Base-by-base conservation (phyloP, 2,113 vertebrate genomes). In the Gymnocephalus cernua region DNA sequence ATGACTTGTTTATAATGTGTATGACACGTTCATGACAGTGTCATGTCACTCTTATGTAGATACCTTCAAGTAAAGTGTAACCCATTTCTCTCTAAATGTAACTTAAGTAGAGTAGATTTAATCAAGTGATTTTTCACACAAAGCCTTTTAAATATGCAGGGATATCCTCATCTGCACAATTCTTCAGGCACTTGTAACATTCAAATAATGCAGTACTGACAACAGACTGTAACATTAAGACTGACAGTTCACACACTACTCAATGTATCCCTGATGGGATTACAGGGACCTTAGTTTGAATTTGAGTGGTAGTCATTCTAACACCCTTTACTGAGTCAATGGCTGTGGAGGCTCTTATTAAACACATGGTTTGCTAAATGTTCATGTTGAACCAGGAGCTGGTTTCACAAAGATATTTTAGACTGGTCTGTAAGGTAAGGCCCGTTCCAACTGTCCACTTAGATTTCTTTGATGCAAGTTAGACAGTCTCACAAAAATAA, bases 131-230 rank as follows among this genome's bases (percentile, higher is more conserved):
- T 87, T 87, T 76, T 54, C 75, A 88, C 80, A 81, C 64, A 83
- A 85, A 87, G 65, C 87, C 73, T 88, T 89, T 86, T 87, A 82
- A 89, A 88, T 88, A 82, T 86, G 80, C 77, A 80, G 66, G 64
- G 74, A 86, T 82, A 75, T 86, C 47, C 69, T 80, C 91, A 91
- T 91, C 27, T 45, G 83, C 73, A 91, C 86, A 86, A 82, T 86
- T 92, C 81, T 89, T 88, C 85, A 95, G 94, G 94, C 94, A 95
- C 94, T 95, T 94, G 86, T 88, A 91, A 91, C 88, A 89, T 92
- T 93, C 78, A 88, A 84, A 90, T 64, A 85, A 83, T 92, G 93
- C 91, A 91, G 88, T 86, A 89, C 85, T 88, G 80, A 88, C 80
- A 85, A 77, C 76, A 81, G 82, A 88, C 83, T 84, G 86, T 75